Conservation (phyloP, 2,113 vertebrate species). For the Potamarius usumacintae region DNA sequence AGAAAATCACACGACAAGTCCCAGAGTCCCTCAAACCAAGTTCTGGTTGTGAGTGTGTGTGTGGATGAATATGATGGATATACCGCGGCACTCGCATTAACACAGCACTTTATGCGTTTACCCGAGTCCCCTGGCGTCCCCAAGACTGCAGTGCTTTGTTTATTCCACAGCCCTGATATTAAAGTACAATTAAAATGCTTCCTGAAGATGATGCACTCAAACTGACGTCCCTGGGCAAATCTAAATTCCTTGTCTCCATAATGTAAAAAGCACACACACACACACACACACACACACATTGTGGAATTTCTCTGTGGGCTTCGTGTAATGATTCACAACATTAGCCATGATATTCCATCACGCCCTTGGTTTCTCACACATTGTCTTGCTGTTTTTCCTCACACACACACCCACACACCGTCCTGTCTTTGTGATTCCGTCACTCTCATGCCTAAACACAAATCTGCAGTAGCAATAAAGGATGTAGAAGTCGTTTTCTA, state of each 20-base stretch:
- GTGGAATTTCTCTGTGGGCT: constrained; percentile 32
- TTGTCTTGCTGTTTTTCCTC: neutral
- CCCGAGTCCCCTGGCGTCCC: constrained; percentile 44
- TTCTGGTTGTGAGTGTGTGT: constrained; percentile 24
- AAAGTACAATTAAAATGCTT: constrained; percentile 56
- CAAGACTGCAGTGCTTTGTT: constrained; percentile 51
- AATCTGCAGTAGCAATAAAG: constrained; percentile 13
- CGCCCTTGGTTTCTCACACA: neutral
- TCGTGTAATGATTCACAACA: constrained; percentile 43
- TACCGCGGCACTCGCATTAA: constrained; percentile 40
- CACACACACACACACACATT: constrained; percentile 1
- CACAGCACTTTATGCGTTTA: constrained; percentile 40
- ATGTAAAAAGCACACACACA: constrained; percentile 11
- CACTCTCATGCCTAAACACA: constrained; percentile 3
- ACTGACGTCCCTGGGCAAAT: constrained; percentile 42
- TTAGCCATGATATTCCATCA: constrained; percentile 28
- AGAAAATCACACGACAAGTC: constrained; percentile 18
- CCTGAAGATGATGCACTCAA: constrained; percentile 47
- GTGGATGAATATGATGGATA: constrained; percentile 44
- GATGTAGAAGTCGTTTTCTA: neutral
- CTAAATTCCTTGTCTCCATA: constrained; percentile 33
- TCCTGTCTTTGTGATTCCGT: constrained; percentile 9
- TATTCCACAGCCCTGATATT: constrained; percentile 49
- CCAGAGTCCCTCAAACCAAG: constrained; percentile 31
- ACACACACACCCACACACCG: constrained; percentile 8